Base-by-base conservation (phyloP, 1,140 invertebrate genomes). In the Trachelipus rathkii region DNA sequence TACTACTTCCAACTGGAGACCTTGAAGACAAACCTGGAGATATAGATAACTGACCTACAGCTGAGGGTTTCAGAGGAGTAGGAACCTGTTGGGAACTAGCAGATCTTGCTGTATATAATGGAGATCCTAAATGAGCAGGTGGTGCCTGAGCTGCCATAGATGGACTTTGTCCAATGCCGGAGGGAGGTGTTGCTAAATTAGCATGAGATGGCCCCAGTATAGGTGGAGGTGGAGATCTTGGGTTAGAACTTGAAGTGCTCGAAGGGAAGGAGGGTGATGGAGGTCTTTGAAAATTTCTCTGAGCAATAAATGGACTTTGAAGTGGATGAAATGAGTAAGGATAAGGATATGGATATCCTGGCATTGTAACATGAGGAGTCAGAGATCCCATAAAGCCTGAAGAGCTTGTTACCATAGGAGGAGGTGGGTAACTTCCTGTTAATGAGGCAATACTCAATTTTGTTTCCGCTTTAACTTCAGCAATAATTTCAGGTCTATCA, bases 191-290 rank as follows among this genome's bases (percentile, higher is more conserved):
- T 15, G 82, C 79, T 11, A 50, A 72, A 71, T 73, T 53, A 77
- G 78, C 67, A n/a, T n/a, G n/a, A n/a, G n/a, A n/a, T n/a, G n/a
- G n/a, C n/a, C n/a, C n/a, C n/a, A n/a, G n/a, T n/a, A n/a, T n/a
- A 76, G 76, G 75, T 33, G 87, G 86, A 11, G 86, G 85, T 11
- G 87, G 83, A 72, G 87, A 85, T 83, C 88, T 87, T 3, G 89
- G 88, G 19, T 88, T 88, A 78, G 74, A 79, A 53, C 83, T 82
- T 75, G 66, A 82, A 81, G 68, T 83, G 78, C 73, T 85, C 83
- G 82, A 86, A 82, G 60, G 74, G n/a, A n/a, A n/a, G n/a, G n/a
- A n/a, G 50, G 85, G 81, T 76, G 86, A 82, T 77, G 86, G 84
- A 77, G 87, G 77, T 81, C 86, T 77, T 81, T 85, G 67, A 74